Evolutionary conservation across 2,888 invertebrate genomes (phyloP).

Genomic region (Hypomecis punctinalis): DNA sequence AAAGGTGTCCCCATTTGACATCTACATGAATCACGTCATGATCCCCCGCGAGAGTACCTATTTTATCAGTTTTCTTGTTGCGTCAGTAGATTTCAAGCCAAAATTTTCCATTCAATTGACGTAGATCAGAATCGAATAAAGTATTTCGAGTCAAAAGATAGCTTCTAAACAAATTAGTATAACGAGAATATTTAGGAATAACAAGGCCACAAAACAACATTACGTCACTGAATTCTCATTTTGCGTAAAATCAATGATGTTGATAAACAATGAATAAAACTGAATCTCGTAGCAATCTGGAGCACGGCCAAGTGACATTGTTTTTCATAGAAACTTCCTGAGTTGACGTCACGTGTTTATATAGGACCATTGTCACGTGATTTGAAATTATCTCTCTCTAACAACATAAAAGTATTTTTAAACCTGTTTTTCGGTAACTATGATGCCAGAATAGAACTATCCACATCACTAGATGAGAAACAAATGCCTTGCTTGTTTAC

Average conservation of each 20-base stretch:
- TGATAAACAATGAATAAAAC: slow-evolving; percentile 8
- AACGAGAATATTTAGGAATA: not conserved
- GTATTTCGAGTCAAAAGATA: too few relatives aligned
- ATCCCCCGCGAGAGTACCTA: too few relatives aligned
- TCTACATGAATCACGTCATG: too few relatives aligned
- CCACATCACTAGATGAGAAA: too few relatives aligned
- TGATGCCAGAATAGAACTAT: too few relatives aligned
- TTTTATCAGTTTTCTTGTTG: too few relatives aligned
- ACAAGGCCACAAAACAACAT: not conserved
- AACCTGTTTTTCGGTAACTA: not conserved
- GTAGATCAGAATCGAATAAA: too few relatives aligned
- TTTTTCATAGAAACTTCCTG: slow-evolving; percentile 15
- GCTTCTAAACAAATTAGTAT: not conserved
- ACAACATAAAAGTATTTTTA: not conserved
- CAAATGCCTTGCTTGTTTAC: too few relatives aligned
- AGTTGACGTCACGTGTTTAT: slow-evolving; percentile 11
- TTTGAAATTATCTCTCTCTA: not conserved
- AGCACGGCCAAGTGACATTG: slow-evolving; percentile 18
- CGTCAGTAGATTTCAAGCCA: too few relatives aligned
- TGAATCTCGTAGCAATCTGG: slow-evolving; percentile 12
- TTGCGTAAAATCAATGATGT: slow-evolving; percentile 9
- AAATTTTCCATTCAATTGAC: too few relatives aligned
- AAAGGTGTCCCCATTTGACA: too few relatives aligned
- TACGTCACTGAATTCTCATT: not conserved
- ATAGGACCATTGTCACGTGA: slow-evolving; percentile 13